These are phyloP conservation scores for Rhizomys pruinosus DNA, from an alignment of 2,113 vertebrate genomes.

Conservation along the genomic window DNA sequence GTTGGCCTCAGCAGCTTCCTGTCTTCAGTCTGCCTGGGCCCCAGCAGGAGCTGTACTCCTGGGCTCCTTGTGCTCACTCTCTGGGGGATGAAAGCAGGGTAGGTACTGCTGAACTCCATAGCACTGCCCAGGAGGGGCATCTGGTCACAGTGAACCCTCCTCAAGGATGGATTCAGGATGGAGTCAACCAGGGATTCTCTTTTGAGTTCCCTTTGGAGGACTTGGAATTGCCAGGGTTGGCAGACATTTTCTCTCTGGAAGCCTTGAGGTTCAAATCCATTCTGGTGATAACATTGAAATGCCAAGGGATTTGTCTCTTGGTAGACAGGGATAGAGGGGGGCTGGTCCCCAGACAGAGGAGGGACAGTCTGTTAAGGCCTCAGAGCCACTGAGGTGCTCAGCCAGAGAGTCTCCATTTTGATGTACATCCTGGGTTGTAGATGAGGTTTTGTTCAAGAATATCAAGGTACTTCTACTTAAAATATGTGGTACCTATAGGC, in stretches of 20 bases:
- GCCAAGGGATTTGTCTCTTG: background rate
- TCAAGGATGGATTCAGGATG: background rate
- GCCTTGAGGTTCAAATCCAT: background rate
- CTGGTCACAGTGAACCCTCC: background rate
- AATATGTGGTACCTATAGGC: background rate
- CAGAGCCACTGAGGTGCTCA: background rate
- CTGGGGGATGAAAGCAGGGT: too few species aligned
- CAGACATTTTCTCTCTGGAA: too few species aligned
- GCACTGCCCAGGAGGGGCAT: background rate
- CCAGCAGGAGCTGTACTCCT: background rate
- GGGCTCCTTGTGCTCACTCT: too few species aligned
- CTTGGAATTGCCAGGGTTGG: background rate
- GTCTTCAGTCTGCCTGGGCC: background rate
- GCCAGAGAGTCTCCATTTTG: background rate
- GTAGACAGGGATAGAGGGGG: background rate
- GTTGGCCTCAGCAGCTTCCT: background rate
- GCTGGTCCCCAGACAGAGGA: background rate
- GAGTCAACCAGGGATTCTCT: too few species aligned
- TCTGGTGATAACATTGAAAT: background rate
- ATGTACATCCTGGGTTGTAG: background rate
- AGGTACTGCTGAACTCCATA: accelerated
- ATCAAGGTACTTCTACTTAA: background rate
- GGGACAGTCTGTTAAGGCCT: too few species aligned
- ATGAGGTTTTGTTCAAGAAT: background rate
- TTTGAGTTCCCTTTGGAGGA: too few species aligned